Base-by-base conservation (phyloP, 2,888 invertebrate species). In the Dromius quadrimaculatus region DNA sequence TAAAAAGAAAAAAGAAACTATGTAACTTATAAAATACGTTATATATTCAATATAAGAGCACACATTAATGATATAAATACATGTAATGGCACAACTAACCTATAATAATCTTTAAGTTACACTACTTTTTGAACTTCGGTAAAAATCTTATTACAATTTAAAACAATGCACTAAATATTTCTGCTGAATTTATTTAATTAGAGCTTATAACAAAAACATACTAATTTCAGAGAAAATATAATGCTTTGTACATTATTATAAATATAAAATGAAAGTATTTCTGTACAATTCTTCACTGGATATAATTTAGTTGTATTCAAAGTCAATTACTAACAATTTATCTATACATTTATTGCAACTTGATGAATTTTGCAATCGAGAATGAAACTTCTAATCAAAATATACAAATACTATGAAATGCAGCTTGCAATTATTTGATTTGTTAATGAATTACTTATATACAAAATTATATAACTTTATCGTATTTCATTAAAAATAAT, bases 1-100 rank as follows among this genome's bases (percentile, higher is more conserved):
- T n/a, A 47, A 22, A 23, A 6, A 23, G 13, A 54, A 3, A 22
- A n/a, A 61, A 61, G 61, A 22, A 61, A 61, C 36, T 19, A 45
- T 70, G 13, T 61, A 70, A 70, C 70, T 62, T 70, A 70, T 70
- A 70, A 70, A 70, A 70, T 70, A 70, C 70, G 62, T 70, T 47
- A 70, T 70, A 70, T 69, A 70, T 69, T 59, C 50, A 70, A 61
- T 70, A 36, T 70, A 70, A 70, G 70, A 70, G 70, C 70, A 70
- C 70, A 70, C 70, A 70, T 62, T 61, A 50, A 50, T 70, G 62
- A 70, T 70, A 70, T 70, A 70, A 70, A 70, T 70, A 70, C 70
- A 70, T 66, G 34, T 61, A 70, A 70, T 70, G 70, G 70, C 70
- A 70, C 70, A 47, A 69, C 70, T 70, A 70, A 19, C 62, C 70